phyloP scores from a whole-genome alignment of 2,888 invertebrate genomes.

The Netelia inedita region DNA sequence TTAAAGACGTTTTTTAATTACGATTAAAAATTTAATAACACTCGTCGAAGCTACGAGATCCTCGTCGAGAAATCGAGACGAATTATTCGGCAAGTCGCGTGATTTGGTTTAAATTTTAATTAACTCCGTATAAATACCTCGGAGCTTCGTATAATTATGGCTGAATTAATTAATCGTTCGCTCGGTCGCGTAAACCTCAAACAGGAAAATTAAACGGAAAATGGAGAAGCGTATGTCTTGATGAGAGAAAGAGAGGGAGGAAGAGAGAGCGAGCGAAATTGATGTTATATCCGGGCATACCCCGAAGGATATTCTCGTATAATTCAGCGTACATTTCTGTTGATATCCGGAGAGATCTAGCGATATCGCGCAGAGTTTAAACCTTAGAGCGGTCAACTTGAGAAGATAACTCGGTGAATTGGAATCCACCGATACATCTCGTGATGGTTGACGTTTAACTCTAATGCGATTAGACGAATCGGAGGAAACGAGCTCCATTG shows the following conservation, averaged over 20 bases:
- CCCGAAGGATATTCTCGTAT: no score
- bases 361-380: no score
- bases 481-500: conserved; percentile 22
- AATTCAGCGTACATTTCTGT: no score
- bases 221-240: background rate
- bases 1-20: background rate
- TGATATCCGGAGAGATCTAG: no score
- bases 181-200: background rate
- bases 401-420: conserved; percentile 16
- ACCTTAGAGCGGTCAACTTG: no score
- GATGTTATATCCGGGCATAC: no score
- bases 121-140: background rate
- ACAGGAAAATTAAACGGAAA: conserved; percentile 24
- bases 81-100: background rate
- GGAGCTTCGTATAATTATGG: conserved; percentile 6
- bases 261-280: background rate
- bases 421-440: conserved; percentile 22
- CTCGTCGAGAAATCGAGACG: background rate
- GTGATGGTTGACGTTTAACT: conserved; percentile 11
- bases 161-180: conserved; percentile 33
- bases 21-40: background rate
- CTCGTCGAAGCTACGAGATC: background rate
- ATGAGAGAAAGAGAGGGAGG: background rate
- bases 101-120: background rate
- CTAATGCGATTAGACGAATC: conserved; percentile 36